Conservation (phyloP, 2,113 vertebrate genomes). For the Odontesthes bonariensis region DNA sequence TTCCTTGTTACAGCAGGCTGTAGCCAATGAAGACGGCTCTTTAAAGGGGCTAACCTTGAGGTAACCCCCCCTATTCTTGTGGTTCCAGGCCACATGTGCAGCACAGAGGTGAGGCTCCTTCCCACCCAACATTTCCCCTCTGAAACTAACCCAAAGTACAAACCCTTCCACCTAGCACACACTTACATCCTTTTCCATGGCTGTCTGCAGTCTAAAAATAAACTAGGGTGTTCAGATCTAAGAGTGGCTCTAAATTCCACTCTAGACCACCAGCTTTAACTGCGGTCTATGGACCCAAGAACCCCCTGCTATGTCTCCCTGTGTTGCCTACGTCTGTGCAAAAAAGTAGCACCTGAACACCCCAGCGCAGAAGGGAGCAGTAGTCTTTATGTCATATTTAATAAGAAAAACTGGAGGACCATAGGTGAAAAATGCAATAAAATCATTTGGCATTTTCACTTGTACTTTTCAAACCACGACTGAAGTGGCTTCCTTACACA, state of each 20-base stretch:
- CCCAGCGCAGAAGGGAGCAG: too few species aligned
- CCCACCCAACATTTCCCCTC: conserved; percentile 40
- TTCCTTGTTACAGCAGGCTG: conserved; percentile 71
- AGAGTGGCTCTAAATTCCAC: conserved; percentile 49
- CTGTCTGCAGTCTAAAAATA: conserved; percentile 80
- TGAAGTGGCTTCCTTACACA: too few species aligned
- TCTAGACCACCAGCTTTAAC: conserved; percentile 43
- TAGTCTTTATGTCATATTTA: too few species aligned
- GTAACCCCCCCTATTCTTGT: conserved; percentile 78
- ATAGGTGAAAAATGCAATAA: too few species aligned
- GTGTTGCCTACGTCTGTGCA: not conserved
- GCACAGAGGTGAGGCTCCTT: conserved; percentile 48
- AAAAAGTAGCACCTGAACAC: not conserved
- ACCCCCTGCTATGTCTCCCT: not conserved
- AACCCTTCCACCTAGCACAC: conserved; percentile 39
- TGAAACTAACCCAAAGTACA: conserved; percentile 35
- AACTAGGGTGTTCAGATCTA: conserved; percentile 66
- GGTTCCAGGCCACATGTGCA: conserved; percentile 80
- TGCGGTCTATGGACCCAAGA: not conserved
- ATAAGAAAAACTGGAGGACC: too few species aligned
- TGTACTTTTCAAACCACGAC: too few species aligned
- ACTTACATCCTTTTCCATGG: conserved; percentile 18
- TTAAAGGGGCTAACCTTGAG: conserved; percentile 82
- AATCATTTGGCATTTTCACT: too few species aligned
- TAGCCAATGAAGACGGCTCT: conserved; percentile 76